phyloP scores from a whole-genome alignment of 2,113 vertebrate species.

The Pithys albifrons region DNA sequence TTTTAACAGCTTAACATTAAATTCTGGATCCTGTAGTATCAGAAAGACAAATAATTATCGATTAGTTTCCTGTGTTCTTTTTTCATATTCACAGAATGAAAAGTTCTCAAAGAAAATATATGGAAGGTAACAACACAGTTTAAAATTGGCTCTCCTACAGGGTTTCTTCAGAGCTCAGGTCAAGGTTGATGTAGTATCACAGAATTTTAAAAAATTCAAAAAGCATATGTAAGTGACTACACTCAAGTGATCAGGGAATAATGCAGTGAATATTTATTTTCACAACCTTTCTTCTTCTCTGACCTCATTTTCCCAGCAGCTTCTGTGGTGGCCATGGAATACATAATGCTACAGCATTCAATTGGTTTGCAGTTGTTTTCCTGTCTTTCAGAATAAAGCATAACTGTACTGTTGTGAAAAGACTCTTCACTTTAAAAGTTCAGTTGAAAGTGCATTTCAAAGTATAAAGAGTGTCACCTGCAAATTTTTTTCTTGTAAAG shows the following conservation, averaged over 20 bases:
- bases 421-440: neutral
- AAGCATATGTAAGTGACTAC: neutral
- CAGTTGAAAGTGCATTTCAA: neutral
- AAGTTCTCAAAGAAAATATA: neutral
- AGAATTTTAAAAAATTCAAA: neutral
- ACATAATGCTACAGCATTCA: neutral
- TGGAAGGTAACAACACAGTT: neutral
- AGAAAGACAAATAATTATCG: neutral
- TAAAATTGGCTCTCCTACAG: neutral
- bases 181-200: neutral
- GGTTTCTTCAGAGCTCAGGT: neutral
- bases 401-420: neutral
- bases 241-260: neutral
- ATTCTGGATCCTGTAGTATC: neutral
- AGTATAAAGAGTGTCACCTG: neutral
- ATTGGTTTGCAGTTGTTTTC: neutral
- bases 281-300: neutral
- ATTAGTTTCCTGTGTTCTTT: neutral
- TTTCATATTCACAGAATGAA: neutral
- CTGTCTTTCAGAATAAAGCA: neutral
- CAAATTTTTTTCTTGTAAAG: neutral
- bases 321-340: neutral
- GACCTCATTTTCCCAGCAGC: neutral
- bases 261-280: neutral
- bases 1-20: neutral